These are phyloP conservation scores for Columba guinea DNA, from an alignment of 2,797 vertebrate genomes.

Conservation along the genomic window DNA sequence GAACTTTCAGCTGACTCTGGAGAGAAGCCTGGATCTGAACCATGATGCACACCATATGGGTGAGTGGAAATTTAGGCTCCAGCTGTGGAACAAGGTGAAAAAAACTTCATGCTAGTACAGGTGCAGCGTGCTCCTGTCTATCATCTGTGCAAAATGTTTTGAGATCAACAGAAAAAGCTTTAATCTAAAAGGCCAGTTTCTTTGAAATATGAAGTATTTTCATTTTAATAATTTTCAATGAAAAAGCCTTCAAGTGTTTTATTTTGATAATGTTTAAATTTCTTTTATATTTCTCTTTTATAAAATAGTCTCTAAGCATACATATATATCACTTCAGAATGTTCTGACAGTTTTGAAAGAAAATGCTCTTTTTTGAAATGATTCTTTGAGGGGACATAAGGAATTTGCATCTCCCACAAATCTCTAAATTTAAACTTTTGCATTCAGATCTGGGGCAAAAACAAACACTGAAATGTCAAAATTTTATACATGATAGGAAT, in stretches of 20 bases:
- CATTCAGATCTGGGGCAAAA: constrained; percentile 42
- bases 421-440: constrained; percentile 49
- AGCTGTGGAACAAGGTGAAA: background rate
- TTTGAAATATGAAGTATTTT: background rate
- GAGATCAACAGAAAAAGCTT: background rate
- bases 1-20: background rate
- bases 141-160: background rate
- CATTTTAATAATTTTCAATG: background rate
- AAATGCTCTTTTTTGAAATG: constrained; percentile 19
- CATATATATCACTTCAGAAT: background rate
- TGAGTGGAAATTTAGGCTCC: background rate
- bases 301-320: background rate
- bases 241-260: background rate
- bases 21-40: background rate
- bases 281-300: constrained; percentile 20
- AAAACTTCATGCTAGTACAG: background rate
- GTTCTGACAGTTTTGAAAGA: constrained; percentile 41
- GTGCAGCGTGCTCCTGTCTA: background rate
- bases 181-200: background rate
- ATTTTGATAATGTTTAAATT: constrained; percentile 21
- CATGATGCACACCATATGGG: accelerated
- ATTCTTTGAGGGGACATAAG: constrained; percentile 19
- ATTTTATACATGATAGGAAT: background rate
- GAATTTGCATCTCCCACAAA: constrained; percentile 54
- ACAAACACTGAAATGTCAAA: constrained; percentile 40